Evolutionary conservation across 2,888 invertebrate genomes (phyloP).

Genomic region (Teleogryllus oceanicus): DNA sequence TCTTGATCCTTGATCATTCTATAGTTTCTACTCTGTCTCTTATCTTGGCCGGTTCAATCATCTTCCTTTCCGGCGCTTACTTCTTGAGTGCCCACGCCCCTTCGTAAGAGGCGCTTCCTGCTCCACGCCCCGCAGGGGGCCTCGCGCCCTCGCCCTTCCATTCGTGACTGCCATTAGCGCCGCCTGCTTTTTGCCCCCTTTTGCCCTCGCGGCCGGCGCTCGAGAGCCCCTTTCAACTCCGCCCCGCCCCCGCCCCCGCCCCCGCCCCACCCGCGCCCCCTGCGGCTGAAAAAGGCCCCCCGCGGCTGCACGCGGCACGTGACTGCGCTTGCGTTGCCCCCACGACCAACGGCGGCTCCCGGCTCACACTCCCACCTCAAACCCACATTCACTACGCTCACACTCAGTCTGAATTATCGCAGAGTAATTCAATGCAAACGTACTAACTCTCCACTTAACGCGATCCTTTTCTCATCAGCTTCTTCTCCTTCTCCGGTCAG

Average conservation of each 20-base stretch:
- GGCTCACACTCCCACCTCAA: not conserved
- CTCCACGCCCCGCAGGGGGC: not conserved
- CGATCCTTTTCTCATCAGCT: no score
- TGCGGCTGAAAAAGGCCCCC: not conserved
- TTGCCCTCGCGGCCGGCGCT: not conserved
- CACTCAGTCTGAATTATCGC: no score
- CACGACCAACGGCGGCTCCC: not conserved
- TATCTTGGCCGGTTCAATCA: not conserved
- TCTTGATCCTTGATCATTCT: not conserved
- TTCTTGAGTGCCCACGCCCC: no score
- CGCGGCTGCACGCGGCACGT: slow-evolving; percentile 8
- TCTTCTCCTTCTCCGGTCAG: no score
- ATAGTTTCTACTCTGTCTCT: not conserved
- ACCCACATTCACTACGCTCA: not conserved
- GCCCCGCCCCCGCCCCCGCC: not conserved
- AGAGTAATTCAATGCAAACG: no score
- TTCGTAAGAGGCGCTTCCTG: no score
- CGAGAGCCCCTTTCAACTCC: not conserved
- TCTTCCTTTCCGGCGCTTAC: not conserved
- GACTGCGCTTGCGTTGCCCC: not conserved
- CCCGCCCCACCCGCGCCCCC: not conserved
- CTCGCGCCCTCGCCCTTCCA: not conserved
- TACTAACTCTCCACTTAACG: no score
- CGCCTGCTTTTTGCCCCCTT: not conserved
- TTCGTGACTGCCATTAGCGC: slow-evolving; percentile 18